Percentiles rank a stretch among this genome's conserved stretches.
These are phyloP conservation scores for Lamellibrachia luymesi DNA, from an alignment of 1,140 invertebrate genomes.

Conservation along the genomic window DNA sequence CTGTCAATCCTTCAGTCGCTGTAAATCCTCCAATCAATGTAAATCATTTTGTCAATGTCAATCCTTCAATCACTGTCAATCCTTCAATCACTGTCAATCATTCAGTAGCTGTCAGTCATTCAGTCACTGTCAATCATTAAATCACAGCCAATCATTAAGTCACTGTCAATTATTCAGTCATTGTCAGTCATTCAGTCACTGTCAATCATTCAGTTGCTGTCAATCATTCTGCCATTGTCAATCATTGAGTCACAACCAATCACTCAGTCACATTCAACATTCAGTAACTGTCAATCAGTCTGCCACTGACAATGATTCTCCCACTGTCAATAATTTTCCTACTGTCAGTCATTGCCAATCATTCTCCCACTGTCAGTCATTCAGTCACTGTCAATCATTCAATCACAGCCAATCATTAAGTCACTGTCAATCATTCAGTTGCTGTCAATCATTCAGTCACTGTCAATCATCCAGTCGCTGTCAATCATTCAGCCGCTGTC, in stretches of 20 bases:
- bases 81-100: background rate
- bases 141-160: slow-evolving; percentile 33
- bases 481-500: background rate
- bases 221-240: background rate
- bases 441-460: background rate
- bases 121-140: background rate
- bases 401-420: slow-evolving; percentile 33
- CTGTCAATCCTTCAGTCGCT: slow-evolving; percentile 35
- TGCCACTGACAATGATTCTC: background rate
- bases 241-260: background rate
- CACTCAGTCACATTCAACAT: slow-evolving; percentile 40
- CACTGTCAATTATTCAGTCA: background rate
- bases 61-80: background rate
- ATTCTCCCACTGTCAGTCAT: too few relatives aligned
- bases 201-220: background rate
- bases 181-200: background rate
- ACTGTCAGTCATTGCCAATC: background rate
- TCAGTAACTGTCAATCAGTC: background rate
- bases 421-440: background rate
- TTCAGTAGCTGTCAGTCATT: too few relatives aligned
- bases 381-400: background rate
- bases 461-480: background rate
- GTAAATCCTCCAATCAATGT: background rate
- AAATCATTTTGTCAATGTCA: background rate
- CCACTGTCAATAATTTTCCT: background rate